Evolutionary conservation across 2,797 vertebrate species (phyloP).

Genomic region (Pterois miles): DNA sequence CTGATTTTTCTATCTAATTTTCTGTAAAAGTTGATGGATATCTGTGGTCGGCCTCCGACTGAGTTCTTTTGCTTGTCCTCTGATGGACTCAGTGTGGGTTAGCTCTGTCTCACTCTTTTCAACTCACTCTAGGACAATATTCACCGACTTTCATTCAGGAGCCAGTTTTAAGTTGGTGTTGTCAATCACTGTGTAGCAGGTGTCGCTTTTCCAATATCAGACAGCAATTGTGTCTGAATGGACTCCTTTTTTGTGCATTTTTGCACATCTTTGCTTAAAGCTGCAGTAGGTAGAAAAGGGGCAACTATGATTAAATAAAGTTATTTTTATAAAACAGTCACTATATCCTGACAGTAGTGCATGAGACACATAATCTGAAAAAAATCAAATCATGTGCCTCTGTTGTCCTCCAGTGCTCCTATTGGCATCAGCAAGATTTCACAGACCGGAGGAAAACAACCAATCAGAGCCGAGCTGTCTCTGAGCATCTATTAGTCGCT

Average conservation of each 20-base stretch:
- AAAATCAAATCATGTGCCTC: too few species aligned
- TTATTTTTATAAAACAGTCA: too few species aligned
- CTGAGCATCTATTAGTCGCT: too few species aligned
- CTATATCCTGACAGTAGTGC: too few species aligned
- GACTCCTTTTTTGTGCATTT: not conserved
- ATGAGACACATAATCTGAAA: too few species aligned
- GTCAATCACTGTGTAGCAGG: not conserved
- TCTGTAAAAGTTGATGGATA: conserved; percentile 9
- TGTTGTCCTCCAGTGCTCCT: too few species aligned
- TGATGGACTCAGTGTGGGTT: not conserved
- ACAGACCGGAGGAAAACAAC: too few species aligned
- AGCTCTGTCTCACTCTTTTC: not conserved
- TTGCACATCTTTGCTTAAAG: too few species aligned
- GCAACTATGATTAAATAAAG: too few species aligned
- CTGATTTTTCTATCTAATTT: not conserved
- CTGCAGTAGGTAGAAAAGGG: too few species aligned
- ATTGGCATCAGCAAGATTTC: too few species aligned
- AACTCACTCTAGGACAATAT: not conserved
- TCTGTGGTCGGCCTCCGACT: not conserved
- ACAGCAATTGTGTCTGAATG: not conserved
- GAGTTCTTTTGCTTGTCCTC: not conserved
- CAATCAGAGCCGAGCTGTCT: too few species aligned
- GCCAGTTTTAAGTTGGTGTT: not conserved
- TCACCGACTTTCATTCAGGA: not conserved
- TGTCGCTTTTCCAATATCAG: not conserved